Evolutionary conservation across 2,113 vertebrate species (phyloP).

Genomic region (Antennarius striatus): DNA sequence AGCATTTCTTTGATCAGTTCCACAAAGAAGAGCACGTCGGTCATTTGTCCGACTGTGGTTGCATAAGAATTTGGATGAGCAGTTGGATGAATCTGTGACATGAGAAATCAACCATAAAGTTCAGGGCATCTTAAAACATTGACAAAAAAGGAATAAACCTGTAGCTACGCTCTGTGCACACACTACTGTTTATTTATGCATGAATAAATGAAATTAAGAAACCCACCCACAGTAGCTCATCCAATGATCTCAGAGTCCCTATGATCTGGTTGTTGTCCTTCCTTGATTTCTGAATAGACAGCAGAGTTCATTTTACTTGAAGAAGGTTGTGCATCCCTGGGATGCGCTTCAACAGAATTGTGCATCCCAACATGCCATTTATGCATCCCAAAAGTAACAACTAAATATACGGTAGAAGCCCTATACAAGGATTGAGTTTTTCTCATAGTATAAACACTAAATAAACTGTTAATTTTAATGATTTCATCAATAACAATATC

Average conservation of each 20-base stretch:
- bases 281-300: neutral
- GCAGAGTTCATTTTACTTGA: neutral
- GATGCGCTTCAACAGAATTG: no score
- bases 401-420: no score
- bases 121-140: neutral
- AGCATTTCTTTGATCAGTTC: constrained; percentile 3
- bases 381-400: no score
- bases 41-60: neutral
- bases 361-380: no score
- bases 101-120: no score
- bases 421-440: no score
- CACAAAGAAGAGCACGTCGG: neutral
- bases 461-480: no score
- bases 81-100: no score
- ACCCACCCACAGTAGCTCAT: neutral
- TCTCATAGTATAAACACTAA: no score
- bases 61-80: neutral
- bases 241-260: neutral
- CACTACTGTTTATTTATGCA: neutral
- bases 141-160: neutral
- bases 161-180: no score
- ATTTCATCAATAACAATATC: no score
- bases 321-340: neutral
- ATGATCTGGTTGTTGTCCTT: neutral
- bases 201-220: neutral